These are phyloP conservation scores for Polypterus bichir DNA, from an alignment of 2,113 vertebrate genomes.

Conservation along the genomic window DNA sequence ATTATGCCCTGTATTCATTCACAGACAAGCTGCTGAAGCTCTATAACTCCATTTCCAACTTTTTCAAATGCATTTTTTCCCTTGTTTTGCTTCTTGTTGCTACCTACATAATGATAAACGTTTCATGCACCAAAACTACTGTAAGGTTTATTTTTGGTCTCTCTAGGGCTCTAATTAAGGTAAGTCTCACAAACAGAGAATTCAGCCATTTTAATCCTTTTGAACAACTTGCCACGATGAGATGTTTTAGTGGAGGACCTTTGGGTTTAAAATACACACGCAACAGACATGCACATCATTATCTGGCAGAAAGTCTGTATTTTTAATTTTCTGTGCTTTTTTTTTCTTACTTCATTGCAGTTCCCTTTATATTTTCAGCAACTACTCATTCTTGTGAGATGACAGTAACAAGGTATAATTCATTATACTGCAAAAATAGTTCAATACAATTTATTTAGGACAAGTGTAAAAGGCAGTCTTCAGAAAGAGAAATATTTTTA, in stretches of 20 bases:
- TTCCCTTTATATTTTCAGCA: no score
- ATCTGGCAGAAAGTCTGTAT: not conserved
- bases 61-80: no score
- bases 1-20: not conserved
- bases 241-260: not conserved
- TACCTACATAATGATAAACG: not conserved
- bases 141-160: slow-evolving; percentile 13
- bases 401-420: no score
- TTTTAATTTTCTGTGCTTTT: not conserved
- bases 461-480: no score
- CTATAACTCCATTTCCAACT: not conserved
- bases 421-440: no score
- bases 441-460: no score
- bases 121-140: slow-evolving; percentile 2
- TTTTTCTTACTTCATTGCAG: not conserved
- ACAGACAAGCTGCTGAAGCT: not conserved
- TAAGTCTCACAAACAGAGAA: not conserved
- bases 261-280: not conserved
- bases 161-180: slow-evolving; percentile 10
- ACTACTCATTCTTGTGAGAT: no score
- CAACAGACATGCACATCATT: not conserved
- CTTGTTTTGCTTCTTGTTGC: not conserved
- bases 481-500: no score
- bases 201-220: not conserved
- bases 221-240: not conserved